These are phyloP conservation scores for Nysson spinosus DNA, from an alignment of 2,888 invertebrate genomes.

Conservation along the genomic window DNA sequence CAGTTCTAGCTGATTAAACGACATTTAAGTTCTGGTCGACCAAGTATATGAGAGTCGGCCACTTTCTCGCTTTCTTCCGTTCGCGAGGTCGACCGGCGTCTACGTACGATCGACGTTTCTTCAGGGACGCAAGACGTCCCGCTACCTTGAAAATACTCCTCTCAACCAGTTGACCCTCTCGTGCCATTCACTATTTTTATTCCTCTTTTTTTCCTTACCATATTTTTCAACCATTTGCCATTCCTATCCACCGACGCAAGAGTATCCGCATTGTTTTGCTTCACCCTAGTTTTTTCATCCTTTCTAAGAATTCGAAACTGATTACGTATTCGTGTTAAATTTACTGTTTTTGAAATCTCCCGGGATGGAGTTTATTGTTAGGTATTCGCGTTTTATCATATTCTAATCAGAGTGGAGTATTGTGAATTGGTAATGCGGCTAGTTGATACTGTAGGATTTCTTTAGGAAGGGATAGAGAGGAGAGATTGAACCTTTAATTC, in stretches of 20 bases:
- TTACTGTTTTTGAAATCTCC: too few species aligned
- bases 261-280: slow-evolving; percentile 40
- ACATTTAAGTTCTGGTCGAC: slow-evolving; percentile 51
- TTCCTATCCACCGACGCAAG: slow-evolving; percentile 14
- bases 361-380: too few species aligned
- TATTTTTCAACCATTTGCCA: slow-evolving; percentile 27
- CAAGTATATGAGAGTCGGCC: slow-evolving; percentile 42
- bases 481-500: too few species aligned
- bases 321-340: background rate
- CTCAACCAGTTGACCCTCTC: slow-evolving; percentile 57
- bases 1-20: slow-evolving; percentile 39
- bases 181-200: slow-evolving; percentile 32
- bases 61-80: slow-evolving; percentile 75
- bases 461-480: too few species aligned
- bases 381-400: too few species aligned
- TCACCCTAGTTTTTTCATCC: background rate
- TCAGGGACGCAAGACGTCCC: slow-evolving; percentile 61
- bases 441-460: too few species aligned
- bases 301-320: background rate
- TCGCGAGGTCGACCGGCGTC: slow-evolving; percentile 70
- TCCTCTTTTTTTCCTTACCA: slow-evolving; percentile 11
- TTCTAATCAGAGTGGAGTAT: too few species aligned
- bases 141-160: slow-evolving; percentile 67
- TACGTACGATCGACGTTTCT: slow-evolving; percentile 60
- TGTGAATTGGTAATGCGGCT: too few species aligned